Evolutionary conservation across 2,113 vertebrate species (phyloP).

Genomic region (Salvelinus sp.): DNA sequence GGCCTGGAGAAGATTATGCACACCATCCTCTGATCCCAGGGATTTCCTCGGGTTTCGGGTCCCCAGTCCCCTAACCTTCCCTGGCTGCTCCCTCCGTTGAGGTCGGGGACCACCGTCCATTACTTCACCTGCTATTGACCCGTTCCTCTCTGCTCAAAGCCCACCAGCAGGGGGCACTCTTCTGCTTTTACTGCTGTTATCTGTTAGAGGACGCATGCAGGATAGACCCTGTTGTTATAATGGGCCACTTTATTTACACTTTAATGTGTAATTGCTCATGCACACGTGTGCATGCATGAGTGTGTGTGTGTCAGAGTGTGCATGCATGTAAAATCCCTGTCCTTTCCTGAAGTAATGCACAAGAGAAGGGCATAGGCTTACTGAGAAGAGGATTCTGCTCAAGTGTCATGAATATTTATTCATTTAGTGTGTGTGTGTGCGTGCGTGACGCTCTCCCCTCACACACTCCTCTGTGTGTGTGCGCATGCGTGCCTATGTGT

Average conservation of each 20-base stretch:
- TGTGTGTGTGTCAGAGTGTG: slow-evolving; percentile 17
- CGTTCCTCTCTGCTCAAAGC: neutral
- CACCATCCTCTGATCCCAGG: slow-evolving; percentile 33
- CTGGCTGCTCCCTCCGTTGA: neutral
- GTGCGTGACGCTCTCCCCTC: neutral
- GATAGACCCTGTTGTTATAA: neutral
- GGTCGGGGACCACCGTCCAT: neutral
- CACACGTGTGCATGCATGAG: slow-evolving; percentile 19
- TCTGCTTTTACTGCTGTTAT: neutral
- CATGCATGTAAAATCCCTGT: slow-evolving; percentile 54
- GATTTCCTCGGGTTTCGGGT: slow-evolving; percentile 43
- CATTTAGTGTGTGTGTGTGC: slow-evolving; percentile 7
- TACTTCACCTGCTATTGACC: neutral
- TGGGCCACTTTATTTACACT: slow-evolving; percentile 32
- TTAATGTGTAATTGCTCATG: slow-evolving; percentile 17
- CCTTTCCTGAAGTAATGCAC: slow-evolving; percentile 61
- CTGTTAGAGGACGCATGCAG: neutral
- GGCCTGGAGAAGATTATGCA: slow-evolving; percentile 37
- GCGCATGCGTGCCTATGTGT: slow-evolving; percentile 6
- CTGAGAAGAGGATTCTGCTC: slow-evolving; percentile 45
- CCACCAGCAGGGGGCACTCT: slow-evolving; percentile 5
- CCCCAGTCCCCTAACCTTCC: slow-evolving; percentile 16
- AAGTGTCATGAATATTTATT: slow-evolving; percentile 61
- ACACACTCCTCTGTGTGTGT: slow-evolving; percentile 4
- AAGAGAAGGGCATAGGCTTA: slow-evolving; percentile 61